Base-by-base conservation (phyloP, 2,888 invertebrate genomes). In the Nymphalis polychloros region DNA sequence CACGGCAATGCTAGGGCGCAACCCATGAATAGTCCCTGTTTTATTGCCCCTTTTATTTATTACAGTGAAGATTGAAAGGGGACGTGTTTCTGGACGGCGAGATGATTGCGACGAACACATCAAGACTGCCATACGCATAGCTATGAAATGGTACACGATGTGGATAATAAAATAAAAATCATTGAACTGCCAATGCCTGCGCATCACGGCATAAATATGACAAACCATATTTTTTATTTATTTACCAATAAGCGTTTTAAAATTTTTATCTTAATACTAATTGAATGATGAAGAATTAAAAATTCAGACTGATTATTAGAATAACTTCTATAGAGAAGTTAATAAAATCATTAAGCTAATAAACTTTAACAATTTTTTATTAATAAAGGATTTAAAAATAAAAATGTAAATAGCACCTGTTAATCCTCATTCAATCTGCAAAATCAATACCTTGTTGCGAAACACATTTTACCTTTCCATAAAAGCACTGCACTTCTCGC, bases 31-130 rank as follows among this genome's bases (percentile, higher is more conserved):
- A 78, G 78, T 76, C 79, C 84, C 80, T 81, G 83, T 85, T 89
- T 89, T 89, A 88, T 86, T 88, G 86, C 87, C 87, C 90, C 90
- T 89, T 88, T 90, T 92, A 91, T 92, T 92, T 92, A 92, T 92
- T 90, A 83, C 86, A 81, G 79, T 76, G 88, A 83, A 90, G 92
- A 92, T 92, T 92, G 92, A 91, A 92, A 90, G 92, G 92, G 92
- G 92, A 86, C 84, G 64, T 52, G 47, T 66, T 61, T 80, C 78
- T 79, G 84, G 83, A 83, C 81, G 81, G 76, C 80, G 82, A 84
- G 84, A 88, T 86, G 85, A 88, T 86, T 86, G 84, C 84, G 84
- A 82, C 82, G 84, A 78, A 78, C 84, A 68, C 71, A 63, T 63
- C 66, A 68, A 60, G 63, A 63, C 65, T 35, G 46, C 66, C 60